Percentiles rank a stretch among this genome's conserved stretches.
phyloP scores from a whole-genome alignment of 2,797 vertebrate genomes.

The Anableps anableps region DNA sequence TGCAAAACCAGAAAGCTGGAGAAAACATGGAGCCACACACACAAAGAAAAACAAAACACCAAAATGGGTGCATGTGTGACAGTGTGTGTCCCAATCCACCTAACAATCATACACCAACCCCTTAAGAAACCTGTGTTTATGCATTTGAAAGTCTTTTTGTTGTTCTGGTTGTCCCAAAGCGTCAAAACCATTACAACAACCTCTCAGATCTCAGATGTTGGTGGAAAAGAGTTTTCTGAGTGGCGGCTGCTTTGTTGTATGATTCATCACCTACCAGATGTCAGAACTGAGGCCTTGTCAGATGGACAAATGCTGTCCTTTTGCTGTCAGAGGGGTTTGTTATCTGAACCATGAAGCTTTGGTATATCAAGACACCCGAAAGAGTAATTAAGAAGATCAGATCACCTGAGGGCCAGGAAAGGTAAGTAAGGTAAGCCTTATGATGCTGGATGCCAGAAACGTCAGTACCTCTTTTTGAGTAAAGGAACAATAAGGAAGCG shows the following conservation, averaged over 20 bases:
- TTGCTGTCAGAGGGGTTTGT: slow-evolving; percentile 25
- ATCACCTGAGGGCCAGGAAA: slow-evolving; percentile 20
- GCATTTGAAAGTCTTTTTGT: slow-evolving; percentile 78
- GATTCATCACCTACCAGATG: slow-evolving; percentile 72
- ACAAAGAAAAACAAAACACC: slow-evolving; percentile 10
- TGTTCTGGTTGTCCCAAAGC: slow-evolving; percentile 67
- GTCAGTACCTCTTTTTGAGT: slow-evolving; percentile 27
- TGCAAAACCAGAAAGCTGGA: slow-evolving; percentile 67
- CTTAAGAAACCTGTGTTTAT: slow-evolving; percentile 69
- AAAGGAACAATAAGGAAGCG: slow-evolving; percentile 31
- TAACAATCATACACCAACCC: slow-evolving; percentile 50
- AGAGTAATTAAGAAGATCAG: slow-evolving; percentile 21
- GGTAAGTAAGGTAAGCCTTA: slow-evolving; percentile 22
- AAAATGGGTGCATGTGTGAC: slow-evolving; percentile 42
- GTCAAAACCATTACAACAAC: slow-evolving; percentile 44
- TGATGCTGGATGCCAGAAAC: slow-evolving; percentile 6
- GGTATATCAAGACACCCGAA: slow-evolving; percentile 11
- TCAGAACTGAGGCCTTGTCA: slow-evolving; percentile 38
- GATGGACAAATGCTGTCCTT: slow-evolving; percentile 60
- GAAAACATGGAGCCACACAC: slow-evolving; percentile 44
- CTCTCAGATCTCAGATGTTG: slow-evolving; percentile 66
- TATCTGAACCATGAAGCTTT: slow-evolving; percentile 34
- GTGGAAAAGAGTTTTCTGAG: slow-evolving; percentile 51
- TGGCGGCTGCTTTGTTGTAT: slow-evolving; percentile 70
- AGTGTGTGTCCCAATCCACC: slow-evolving; percentile 67